Percentiles rank a stretch among this genome's conserved stretches.
These are phyloP conservation scores for Galeopterus variegatus DNA, from an alignment of 2,113 vertebrate genomes.

Conservation along the genomic window DNA sequence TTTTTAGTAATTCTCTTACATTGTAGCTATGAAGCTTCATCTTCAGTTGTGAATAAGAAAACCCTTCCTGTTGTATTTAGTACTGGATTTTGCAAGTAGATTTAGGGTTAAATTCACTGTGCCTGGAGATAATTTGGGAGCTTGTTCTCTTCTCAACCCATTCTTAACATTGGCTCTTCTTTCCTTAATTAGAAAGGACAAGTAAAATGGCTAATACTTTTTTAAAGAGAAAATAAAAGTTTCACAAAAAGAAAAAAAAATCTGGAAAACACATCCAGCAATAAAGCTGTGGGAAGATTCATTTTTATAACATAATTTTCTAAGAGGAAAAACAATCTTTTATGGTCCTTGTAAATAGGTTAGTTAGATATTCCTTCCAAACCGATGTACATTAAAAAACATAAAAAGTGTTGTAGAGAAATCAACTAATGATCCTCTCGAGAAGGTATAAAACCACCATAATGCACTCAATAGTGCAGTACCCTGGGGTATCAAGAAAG, in stretches of 20 bases:
- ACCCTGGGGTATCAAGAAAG: not conserved
- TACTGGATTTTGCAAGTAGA: slow-evolving; percentile 9
- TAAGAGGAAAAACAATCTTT: slow-evolving; percentile 70
- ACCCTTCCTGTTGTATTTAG: not conserved
- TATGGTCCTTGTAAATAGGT: slow-evolving; percentile 70
- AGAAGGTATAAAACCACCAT: slow-evolving; percentile 51
- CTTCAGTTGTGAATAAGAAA: not conserved
- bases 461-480: not conserved
- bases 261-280: slow-evolving; percentile 63
- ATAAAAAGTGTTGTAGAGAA: slow-evolving; percentile 66
- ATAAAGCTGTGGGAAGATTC: slow-evolving; percentile 60
- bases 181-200: slow-evolving; percentile 55
- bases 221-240: slow-evolving; percentile 67
- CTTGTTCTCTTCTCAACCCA: not conserved
- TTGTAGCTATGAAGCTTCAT: not conserved
- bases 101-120: slow-evolving; percentile 42
- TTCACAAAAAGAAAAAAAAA: slow-evolving; percentile 52
- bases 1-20: slow-evolving; percentile 47
- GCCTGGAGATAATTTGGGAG: slow-evolving; percentile 33
- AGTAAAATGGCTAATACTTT: slow-evolving; percentile 44
- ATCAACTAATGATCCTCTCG: slow-evolving; percentile 38
- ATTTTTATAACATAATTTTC: slow-evolving; percentile 72
- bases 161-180: slow-evolving; percentile 38
- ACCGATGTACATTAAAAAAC: slow-evolving; percentile 67
- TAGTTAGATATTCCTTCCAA: slow-evolving; percentile 75